Percentiles rank a stretch among this genome's conserved stretches.
Conservation (phyloP, 2,888 invertebrate genomes). For the Crepidodera aurea region DNA sequence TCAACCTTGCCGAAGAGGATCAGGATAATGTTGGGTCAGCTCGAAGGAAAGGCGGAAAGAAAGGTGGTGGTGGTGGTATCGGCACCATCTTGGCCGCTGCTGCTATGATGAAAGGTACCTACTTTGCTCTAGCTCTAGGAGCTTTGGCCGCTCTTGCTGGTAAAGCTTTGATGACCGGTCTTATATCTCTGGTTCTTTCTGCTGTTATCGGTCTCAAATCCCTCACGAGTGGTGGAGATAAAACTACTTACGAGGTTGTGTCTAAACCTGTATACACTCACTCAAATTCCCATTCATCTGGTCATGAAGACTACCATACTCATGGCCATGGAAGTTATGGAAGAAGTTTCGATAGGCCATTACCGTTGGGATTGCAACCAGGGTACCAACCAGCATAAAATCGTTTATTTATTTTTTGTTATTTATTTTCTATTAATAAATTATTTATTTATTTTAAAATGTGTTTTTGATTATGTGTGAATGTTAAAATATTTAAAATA, state of each 20-base stretch:
- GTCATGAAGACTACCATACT: conserved; percentile 70
- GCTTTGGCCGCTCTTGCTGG: conserved; percentile 81
- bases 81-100: conserved; percentile 62
- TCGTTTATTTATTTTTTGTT: conserved; percentile 22
- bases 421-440: conserved; percentile 37
- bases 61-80: conserved; percentile 64
- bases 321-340: conserved; percentile 68
- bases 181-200: conserved; percentile 81
- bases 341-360: conserved; percentile 61
- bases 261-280: conserved; percentile 82
- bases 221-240: conserved; percentile 71
- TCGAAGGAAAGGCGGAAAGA: conserved; percentile 64
- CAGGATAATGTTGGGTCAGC: conserved; percentile 55
- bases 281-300: conserved; percentile 71
- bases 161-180: conserved; percentile 82
- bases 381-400: conserved; percentile 72
- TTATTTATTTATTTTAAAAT: conserved; percentile 36
- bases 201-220: conserved; percentile 80
- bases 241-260: conserved; percentile 85
- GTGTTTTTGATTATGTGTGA: neutral
- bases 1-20: conserved; percentile 48
- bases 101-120: conserved; percentile 73
- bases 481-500: too few species aligned
- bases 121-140: conserved; percentile 73
- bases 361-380: conserved; percentile 59